These are phyloP conservation scores for Apomyelois bistriatella DNA, from an alignment of 2,888 invertebrate species.

Conservation along the genomic window DNA sequence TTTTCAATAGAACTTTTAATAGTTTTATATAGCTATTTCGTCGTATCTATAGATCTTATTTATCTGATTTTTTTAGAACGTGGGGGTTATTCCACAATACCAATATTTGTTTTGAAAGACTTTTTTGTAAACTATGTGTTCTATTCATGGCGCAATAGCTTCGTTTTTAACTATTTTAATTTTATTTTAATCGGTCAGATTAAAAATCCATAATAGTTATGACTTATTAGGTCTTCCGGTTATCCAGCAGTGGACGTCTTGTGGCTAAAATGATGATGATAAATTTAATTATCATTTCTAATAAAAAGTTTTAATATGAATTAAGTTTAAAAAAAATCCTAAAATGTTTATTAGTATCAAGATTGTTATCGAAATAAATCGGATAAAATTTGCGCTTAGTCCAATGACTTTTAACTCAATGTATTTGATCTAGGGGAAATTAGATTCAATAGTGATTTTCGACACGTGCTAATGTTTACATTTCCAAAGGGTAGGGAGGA, in stretches of 20 bases:
- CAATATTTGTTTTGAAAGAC: not conserved
- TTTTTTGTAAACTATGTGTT: not conserved
- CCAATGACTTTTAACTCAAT: not conserved
- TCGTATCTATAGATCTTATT: not conserved
- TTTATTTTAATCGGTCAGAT: no score
- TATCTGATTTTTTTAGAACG: not conserved
- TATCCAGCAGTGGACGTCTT: no score
- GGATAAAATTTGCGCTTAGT: no score
- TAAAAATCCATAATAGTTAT: no score
- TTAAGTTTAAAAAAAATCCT: no score
- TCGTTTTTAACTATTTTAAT: no score
- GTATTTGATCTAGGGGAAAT: not conserved
- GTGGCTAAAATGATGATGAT: no score
- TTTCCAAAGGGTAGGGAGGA: not conserved
- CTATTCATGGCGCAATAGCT: not conserved
- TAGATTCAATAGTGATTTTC: not conserved
- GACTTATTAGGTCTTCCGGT: no score
- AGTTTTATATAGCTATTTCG: not conserved
- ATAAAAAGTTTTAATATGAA: no score
- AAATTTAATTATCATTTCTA: no score
- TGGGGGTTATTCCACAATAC: not conserved
- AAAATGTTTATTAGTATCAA: no score
- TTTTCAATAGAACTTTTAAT: not conserved
- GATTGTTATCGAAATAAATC: no score
- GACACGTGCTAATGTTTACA: constrained; percentile 4